A percentile compares a stretch with the other conserved stretches of the same genome.
Evolutionary conservation across 2,888 invertebrate species (phyloP).

Genomic region (Drosophila parthenogenetica): DNA sequence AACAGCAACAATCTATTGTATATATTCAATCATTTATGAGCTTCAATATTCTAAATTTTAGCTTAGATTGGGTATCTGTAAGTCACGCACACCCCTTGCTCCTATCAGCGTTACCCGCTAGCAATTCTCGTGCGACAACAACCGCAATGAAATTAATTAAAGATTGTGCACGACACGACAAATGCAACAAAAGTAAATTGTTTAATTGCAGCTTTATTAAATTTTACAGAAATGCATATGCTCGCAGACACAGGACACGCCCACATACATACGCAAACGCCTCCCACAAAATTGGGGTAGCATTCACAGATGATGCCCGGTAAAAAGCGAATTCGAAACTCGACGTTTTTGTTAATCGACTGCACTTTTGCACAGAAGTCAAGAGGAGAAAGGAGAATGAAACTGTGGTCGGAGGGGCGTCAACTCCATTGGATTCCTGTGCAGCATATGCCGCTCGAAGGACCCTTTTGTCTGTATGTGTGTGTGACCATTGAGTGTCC

Average conservation of each 20-base stretch:
- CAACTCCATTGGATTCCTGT: constrained; percentile 4
- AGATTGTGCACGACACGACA: constrained; percentile 53
- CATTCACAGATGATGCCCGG: constrained; percentile 32
- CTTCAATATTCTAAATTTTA: neutral
- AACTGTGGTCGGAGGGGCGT: neutral
- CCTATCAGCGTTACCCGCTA: neutral
- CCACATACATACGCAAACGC: constrained; percentile 26
- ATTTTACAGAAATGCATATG: constrained; percentile 77
- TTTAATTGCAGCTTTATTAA: constrained; percentile 77
- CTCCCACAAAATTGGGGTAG: constrained; percentile 5
- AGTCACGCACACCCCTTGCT: neutral
- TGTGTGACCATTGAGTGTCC: constrained; percentile 56
- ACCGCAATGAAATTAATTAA: constrained; percentile 73
- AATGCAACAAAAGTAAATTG: constrained; percentile 64
- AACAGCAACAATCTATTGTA: no score
- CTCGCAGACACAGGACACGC: constrained; percentile 59
- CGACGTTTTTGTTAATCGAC: constrained; percentile 73
- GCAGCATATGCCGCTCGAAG: constrained; percentile 45
- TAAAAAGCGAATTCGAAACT: constrained; percentile 36
- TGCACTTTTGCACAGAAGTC: constrained; percentile 69
- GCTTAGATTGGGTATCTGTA: neutral
- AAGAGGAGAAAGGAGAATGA: neutral
- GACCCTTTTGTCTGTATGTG: constrained; percentile 39
- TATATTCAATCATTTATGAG: no score
- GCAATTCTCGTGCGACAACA: constrained; percentile 21